Conservation (phyloP, 2,888 invertebrate genomes). For the Drosophila lacicola region DNA sequence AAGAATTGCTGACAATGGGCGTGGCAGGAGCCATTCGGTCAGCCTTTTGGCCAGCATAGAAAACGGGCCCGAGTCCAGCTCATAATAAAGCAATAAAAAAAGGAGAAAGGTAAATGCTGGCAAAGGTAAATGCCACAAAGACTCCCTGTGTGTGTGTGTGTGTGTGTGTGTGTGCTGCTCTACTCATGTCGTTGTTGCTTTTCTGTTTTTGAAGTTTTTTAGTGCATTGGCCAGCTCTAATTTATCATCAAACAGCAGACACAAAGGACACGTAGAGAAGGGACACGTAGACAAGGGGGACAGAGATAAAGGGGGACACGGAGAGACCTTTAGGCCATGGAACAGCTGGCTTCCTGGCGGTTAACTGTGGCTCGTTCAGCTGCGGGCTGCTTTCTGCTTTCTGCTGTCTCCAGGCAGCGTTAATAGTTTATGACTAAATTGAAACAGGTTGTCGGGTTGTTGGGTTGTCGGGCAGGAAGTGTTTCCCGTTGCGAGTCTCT, state of each 20-base stretch:
- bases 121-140: slow-evolving; percentile 63
- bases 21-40: slow-evolving; percentile 9
- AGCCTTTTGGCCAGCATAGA: slow-evolving; percentile 44
- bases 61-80: slow-evolving; percentile 38
- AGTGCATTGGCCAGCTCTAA: slow-evolving; percentile 59
- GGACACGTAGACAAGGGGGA: slow-evolving; percentile 8
- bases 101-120: slow-evolving; percentile 55
- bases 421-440: slow-evolving; percentile 77
- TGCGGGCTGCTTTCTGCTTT: slow-evolving; percentile 32
- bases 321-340: slow-evolving; percentile 29
- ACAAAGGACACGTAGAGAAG: slow-evolving; percentile 55
- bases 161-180: slow-evolving; percentile 25
- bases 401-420: slow-evolving; percentile 16
- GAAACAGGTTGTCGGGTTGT: slow-evolving; percentile 73
- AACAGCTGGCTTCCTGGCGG: slow-evolving; percentile 78
- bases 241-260: slow-evolving; percentile 76
- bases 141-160: slow-evolving; percentile 33
- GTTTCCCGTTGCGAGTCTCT: slow-evolving; percentile 6
- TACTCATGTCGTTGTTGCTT: slow-evolving; percentile 13
- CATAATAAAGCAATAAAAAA: slow-evolving; percentile 79
- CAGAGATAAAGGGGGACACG: too few relatives aligned
- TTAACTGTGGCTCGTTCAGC: slow-evolving; percentile 24
- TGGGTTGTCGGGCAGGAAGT: slow-evolving; percentile 33
- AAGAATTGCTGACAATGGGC: slow-evolving; percentile 15
- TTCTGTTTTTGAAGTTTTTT: slow-evolving; percentile 21